Evolutionary conservation across 2,113 vertebrate species (phyloP).

Genomic region (Mus musculus): GRCm39 chr9:68614001-68614500

Average conservation of each 20-base stretch:
- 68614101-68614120: no score
- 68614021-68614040: no score
- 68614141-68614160: neutral
- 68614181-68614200: neutral
- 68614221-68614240: neutral
- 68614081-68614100: neutral
- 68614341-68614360: neutral
- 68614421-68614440: rapidly evolving
- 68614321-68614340: neutral
- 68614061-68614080: neutral
- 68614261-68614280: neutral
- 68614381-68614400: no score
- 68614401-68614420: neutral
- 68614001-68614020: no score
- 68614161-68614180: neutral
- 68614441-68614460: neutral
- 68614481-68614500: rapidly evolving
- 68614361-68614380: no score
- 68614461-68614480: neutral
- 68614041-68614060: neutral
- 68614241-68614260: neutral
- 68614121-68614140: neutral
- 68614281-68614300: no score
- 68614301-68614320: no score
- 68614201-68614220: neutral